Evolutionary conservation across 1,140 invertebrate genomes (phyloP).

Genomic region (Microplitis mediator): DNA sequence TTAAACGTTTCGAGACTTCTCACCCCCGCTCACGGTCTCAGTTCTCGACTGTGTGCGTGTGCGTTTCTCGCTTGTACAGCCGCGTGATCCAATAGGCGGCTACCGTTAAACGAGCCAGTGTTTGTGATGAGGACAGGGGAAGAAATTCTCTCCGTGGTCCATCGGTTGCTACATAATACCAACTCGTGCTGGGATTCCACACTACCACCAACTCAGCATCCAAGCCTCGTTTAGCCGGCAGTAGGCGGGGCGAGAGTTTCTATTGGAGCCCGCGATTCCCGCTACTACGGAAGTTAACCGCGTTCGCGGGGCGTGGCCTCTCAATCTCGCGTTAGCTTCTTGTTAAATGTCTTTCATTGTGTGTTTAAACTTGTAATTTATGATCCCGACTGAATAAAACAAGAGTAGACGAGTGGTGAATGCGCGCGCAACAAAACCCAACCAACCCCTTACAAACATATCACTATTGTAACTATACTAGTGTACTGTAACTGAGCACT

Average conservation of each 20-base stretch:
- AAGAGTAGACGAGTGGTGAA: slow-evolving; percentile 44
- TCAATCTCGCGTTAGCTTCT: slow-evolving; percentile 65
- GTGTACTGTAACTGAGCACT: not conserved
- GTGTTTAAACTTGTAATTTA: slow-evolving; percentile 65
- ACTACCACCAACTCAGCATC: not conserved
- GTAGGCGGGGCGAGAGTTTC: slow-evolving; percentile 36
- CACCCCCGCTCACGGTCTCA: slow-evolving; percentile 2
- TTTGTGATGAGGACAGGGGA: not conserved
- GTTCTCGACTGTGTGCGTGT: not conserved
- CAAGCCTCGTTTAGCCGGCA: not conserved
- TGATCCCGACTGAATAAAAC: slow-evolving; percentile 65
- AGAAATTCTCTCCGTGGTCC: slow-evolving; percentile 13
- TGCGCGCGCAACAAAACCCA: slow-evolving; percentile 37
- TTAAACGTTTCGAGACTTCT: not conserved
- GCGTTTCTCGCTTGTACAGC: not conserved
- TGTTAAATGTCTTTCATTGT: slow-evolving; percentile 66
- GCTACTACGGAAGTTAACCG: slow-evolving; percentile 44
- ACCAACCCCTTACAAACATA: slow-evolving; percentile 23
- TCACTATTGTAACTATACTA: not conserved
- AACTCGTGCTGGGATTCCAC: not conserved
- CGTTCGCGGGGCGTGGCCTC: slow-evolving; percentile 54
- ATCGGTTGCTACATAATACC: not conserved
- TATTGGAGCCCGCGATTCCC: slow-evolving; percentile 45
- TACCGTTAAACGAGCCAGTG: no score
- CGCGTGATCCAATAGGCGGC: slow-evolving; percentile 8